Percentiles rank a stretch among this genome's conserved stretches.
Conservation (phyloP, 2,888 invertebrate species). For the Yponomeuta plumbellus region DNA sequence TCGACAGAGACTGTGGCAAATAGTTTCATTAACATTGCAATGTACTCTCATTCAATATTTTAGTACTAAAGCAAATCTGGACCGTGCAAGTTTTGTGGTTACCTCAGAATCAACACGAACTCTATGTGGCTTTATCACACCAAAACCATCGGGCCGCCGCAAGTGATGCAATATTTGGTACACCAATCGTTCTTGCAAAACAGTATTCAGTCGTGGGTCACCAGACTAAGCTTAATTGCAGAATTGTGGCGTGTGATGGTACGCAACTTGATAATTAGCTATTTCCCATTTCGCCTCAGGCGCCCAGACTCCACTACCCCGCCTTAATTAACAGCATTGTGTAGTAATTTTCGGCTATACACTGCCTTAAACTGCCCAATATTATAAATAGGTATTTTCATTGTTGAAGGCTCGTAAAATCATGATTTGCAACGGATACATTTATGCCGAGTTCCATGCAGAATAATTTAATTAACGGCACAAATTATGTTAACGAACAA, state of each 20-base stretch:
- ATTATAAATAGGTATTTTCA: too few relatives aligned
- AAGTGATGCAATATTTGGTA: not conserved
- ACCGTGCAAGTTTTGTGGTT: not conserved
- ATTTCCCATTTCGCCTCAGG: slow-evolving; percentile 68
- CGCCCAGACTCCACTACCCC: slow-evolving; percentile 46
- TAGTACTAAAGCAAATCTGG: not conserved
- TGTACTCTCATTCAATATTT: slow-evolving; percentile 12
- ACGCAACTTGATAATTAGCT: slow-evolving; percentile 73
- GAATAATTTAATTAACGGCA: too few relatives aligned
- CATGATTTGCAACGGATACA: too few relatives aligned
- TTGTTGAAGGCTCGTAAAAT: too few relatives aligned
- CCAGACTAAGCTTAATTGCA: not conserved
- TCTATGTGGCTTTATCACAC: not conserved
- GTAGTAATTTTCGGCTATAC: slow-evolving; percentile 17
- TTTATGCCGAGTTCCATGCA: too few relatives aligned
- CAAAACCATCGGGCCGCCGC: not conserved
- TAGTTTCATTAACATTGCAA: not conserved
- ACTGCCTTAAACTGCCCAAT: not conserved
- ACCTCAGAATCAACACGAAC: not conserved
- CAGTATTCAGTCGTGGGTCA: not conserved
- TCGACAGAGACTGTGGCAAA: not conserved
- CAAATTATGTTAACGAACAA: too few relatives aligned
- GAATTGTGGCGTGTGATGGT: slow-evolving; percentile 18
- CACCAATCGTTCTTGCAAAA: not conserved
- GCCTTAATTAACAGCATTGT: slow-evolving; percentile 56